Evolutionary conservation across 1,140 invertebrate genomes (phyloP), one percentile per base, ranked within the genome.

Genomic region (Aphaenogaster floridana): DNA sequence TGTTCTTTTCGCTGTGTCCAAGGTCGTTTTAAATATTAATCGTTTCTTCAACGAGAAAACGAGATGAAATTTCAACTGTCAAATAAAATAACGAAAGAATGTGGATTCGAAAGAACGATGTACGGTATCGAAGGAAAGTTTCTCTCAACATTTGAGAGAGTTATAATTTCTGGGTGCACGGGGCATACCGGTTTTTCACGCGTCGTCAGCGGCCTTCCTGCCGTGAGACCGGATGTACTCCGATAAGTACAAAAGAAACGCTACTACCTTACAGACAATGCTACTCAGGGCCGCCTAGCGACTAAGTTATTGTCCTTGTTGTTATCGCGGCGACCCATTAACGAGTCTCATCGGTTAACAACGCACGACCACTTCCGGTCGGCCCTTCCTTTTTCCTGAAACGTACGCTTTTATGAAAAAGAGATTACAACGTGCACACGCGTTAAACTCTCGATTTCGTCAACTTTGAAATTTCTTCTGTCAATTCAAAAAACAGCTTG

Each of bases 211-310:
- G 76, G 69, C 69, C 61, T 85, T 71, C 69, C 77, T 69, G 34
- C 39, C 81, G 57, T 48, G 28, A 28, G 89, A 90, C 91, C 91
- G 91, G 91, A 92, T 92, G 91, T 57, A 36, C 50, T 72, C 83
- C 88, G 81, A 89, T 81, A 83, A 87, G 59, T 85, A 92, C 86
- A 91, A 92, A 92, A 89, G 91, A 48, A 91, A 91, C 72, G 66
- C 66, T 84, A 61, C 66, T 81, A 54, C 83, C 48, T 83, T 83
- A 79, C 87, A 86, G 87, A 89, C 87, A 89, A 89, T 89, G 79
- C 76, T 50, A 42, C 57, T 83, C 80, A 61, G 59, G 45, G 28
- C 87, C 71, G 69, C 71, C 45, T 64, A 72, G 63, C 74, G 71
- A 83, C 78, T 80, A 84, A 88, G 59, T 90, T 86, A 86, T 92